Conservation (phyloP, 2,888 invertebrate genomes). For the Phanerotoma sp. region DNA sequence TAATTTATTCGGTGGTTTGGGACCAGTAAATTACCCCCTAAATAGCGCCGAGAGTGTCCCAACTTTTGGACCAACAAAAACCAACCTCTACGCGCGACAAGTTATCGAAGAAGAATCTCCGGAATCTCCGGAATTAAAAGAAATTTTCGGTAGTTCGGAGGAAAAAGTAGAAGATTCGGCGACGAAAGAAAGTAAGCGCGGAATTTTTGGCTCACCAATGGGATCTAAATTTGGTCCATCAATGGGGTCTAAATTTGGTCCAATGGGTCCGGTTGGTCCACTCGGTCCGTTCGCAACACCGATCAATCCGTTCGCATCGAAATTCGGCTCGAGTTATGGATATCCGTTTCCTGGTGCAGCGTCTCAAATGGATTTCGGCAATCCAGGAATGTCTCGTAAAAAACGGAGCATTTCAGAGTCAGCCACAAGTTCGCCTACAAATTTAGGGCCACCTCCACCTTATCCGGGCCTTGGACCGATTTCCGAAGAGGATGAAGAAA, state of each 20-base stretch:
- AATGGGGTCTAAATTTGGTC: slow-evolving; percentile 6
- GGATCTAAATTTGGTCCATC: slow-evolving; percentile 10
- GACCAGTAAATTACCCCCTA: slow-evolving; percentile 31
- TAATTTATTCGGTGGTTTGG: slow-evolving; percentile 44
- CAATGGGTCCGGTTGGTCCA: slow-evolving; percentile 4
- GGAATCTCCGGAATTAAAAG: slow-evolving; percentile 3
- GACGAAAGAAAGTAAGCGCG: slow-evolving; percentile 13
- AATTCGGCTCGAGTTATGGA: not conserved
- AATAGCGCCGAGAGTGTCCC: not conserved
- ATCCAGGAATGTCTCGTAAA: too few species aligned
- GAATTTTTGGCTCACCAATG: slow-evolving; percentile 15
- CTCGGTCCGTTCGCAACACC: slow-evolving; percentile 8
- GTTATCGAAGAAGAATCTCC: not conserved
- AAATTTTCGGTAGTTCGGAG: slow-evolving; percentile 8
- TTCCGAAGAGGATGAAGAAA: slow-evolving; percentile 41
- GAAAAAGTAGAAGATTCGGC: not conserved
- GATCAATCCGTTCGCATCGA: slow-evolving; percentile 31
- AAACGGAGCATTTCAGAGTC: slow-evolving; percentile 24
- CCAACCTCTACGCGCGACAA: slow-evolving; percentile 22
- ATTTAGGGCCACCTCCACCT: slow-evolving; percentile 37
- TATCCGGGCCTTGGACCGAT: slow-evolving; percentile 45
- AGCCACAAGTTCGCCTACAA: slow-evolving; percentile 21
- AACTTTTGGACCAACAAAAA: not conserved
- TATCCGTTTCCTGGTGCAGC: slow-evolving; percentile 10
- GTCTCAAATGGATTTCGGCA: too few species aligned